Percentiles rank a stretch among this genome's conserved stretches.
Conservation (phyloP, 2,113 vertebrate genomes). For the Bambusicola thoracicus region DNA sequence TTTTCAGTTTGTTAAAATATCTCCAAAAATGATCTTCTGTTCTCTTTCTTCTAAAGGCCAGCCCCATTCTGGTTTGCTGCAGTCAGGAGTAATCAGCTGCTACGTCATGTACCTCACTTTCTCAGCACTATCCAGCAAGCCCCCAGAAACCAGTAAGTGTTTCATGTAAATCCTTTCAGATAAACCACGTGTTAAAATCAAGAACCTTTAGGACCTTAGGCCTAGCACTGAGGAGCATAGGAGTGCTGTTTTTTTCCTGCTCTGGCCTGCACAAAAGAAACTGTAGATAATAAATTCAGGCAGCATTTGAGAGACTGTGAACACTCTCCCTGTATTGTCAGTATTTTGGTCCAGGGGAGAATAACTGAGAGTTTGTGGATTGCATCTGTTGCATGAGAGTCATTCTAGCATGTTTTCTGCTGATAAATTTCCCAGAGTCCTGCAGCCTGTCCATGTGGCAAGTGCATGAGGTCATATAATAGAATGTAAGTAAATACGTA, state of each 20-base stretch:
- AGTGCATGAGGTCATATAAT: neutral
- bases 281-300: neutral
- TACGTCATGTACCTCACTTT: conserved; percentile 98
- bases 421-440: neutral
- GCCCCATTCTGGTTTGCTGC: conserved; percentile 92
- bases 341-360: neutral
- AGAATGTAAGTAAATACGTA: neutral
- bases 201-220: neutral
- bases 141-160: conserved; percentile 87
- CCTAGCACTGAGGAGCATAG: neutral
- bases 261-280: neutral
- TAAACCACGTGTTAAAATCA: neutral
- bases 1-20: neutral
- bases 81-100: conserved; percentile 94
- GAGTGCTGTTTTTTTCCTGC: neutral
- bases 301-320: neutral
- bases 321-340: rapidly evolving
- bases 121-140: conserved; percentile 95
- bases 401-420: neutral
- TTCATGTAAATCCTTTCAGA: neutral
- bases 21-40: neutral
- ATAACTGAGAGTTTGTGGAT: neutral
- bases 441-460: neutral
- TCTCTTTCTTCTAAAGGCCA: conserved; percentile 79
- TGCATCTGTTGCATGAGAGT: neutral